These are phyloP conservation scores for Nasonia giraulti DNA, from an alignment of 1,140 invertebrate genomes.

Conservation along the genomic window DNA sequence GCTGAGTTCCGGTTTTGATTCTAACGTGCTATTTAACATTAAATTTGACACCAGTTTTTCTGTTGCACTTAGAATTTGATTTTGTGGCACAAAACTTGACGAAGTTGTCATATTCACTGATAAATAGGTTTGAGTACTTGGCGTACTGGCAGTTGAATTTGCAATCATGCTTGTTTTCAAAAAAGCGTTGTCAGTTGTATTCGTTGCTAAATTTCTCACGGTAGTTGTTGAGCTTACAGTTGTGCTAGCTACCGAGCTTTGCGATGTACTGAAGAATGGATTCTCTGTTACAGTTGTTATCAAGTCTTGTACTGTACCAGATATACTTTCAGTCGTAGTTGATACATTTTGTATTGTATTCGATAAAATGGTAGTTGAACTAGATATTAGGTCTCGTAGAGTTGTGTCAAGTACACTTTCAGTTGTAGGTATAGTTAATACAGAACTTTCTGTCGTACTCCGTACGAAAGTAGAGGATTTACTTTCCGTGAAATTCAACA, in stretches of 20 bases:
- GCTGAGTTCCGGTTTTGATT: neutral
- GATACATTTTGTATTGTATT: neutral
- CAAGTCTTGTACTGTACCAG: neutral
- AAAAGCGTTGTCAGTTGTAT: neutral
- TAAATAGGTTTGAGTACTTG: neutral
- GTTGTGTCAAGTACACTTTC: neutral
- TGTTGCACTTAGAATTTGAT: neutral
- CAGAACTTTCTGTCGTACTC: neutral
- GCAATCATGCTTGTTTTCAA: neutral
- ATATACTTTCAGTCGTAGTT: neutral
- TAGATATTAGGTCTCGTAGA: neutral
- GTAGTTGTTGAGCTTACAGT: constrained; percentile 1
- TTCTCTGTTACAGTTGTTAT: neutral
- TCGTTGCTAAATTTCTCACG: neutral
- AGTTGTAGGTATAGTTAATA: neutral
- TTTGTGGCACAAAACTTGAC: neutral
- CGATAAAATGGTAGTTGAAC: neutral
- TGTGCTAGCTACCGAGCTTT: neutral
- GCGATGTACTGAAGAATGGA: neutral
- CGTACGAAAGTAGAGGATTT: neutral
- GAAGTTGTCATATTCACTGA: constrained; percentile 2
- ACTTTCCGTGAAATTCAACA: neutral
- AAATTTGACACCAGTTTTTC: constrained; percentile 10
- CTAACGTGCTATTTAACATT: neutral
- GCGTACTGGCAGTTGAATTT: neutral